Conservation (phyloP, 2,113 vertebrate species). For the Danionella cerebrum region DNA sequence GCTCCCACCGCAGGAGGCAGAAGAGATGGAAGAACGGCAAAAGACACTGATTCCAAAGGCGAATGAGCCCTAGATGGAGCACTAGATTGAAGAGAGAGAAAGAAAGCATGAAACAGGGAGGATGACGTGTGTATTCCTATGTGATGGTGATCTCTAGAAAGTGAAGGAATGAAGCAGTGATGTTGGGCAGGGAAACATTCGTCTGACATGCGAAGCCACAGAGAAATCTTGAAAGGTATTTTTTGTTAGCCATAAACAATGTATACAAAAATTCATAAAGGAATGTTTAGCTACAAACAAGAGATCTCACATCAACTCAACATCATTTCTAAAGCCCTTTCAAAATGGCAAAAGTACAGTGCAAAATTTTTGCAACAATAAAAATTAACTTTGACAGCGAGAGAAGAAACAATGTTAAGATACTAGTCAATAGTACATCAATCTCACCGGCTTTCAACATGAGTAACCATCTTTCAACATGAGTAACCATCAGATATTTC, state of each 20-base stretch:
- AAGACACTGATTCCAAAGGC: not conserved
- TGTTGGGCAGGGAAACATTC: not conserved
- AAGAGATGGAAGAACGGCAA: not conserved
- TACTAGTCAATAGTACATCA: too few relatives aligned
- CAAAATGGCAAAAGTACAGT: too few relatives aligned
- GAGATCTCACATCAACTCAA: too few relatives aligned
- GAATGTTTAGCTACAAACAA: too few relatives aligned
- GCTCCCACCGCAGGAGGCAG: slow-evolving; percentile 12
- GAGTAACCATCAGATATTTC: too few relatives aligned
- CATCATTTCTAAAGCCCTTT: too few relatives aligned
- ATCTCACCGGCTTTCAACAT: too few relatives aligned
- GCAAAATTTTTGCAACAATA: too few relatives aligned
- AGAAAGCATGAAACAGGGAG: not conserved
- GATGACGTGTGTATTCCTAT: not conserved
- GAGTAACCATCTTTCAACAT: too few relatives aligned
- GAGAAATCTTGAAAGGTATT: not conserved
- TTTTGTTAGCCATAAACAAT: not conserved
- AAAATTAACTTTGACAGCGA: too few relatives aligned
- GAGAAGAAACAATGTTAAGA: too few relatives aligned
- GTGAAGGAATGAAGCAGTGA: not conserved
- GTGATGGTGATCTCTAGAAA: not conserved
- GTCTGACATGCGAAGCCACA: not conserved
- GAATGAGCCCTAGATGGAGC: slow-evolving; percentile 36
- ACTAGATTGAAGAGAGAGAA: slow-evolving; percentile 29
- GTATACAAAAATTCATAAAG: too few relatives aligned